These are phyloP conservation scores for Bombus confusus DNA, from an alignment of 1,140 invertebrate genomes.

Conservation along the genomic window DNA sequence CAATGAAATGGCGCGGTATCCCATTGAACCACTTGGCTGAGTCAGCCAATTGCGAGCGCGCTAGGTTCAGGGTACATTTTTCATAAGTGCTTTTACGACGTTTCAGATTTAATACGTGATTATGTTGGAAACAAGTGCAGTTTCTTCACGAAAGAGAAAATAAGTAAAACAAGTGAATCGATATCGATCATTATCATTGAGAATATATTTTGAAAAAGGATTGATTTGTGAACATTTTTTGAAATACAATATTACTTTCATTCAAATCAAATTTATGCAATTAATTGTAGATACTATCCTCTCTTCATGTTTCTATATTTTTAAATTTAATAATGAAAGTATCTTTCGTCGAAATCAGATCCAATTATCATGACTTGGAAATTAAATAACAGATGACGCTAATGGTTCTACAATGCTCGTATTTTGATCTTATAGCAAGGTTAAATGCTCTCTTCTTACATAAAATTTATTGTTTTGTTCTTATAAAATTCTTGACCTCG, in stretches of 20 bases:
- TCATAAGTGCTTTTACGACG: constrained; percentile 1
- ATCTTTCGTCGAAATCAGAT: background rate
- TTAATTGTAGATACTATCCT: background rate
- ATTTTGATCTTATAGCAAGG: background rate
- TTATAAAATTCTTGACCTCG: background rate
- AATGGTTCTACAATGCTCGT: background rate
- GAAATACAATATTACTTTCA: background rate
- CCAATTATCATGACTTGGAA: background rate
- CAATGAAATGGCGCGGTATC: constrained; percentile 40
- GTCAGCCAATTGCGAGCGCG: constrained; percentile 9
- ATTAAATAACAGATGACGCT: constrained; percentile 10
- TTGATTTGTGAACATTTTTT: background rate
- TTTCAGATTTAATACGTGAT: constrained; percentile 7
- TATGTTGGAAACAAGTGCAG: background rate
- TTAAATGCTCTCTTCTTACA: background rate
- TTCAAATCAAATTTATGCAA: background rate
- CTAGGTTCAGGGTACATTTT: constrained; percentile 16
- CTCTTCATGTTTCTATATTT: background rate
- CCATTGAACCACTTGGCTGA: constrained; percentile 33
- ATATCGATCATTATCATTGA: background rate
- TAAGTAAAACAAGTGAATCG: too few species aligned
- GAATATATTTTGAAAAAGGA: background rate
- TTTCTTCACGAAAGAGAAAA: too few species aligned
- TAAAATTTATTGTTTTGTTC: background rate
- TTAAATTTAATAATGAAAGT: background rate